phyloP scores from a whole-genome alignment of 2,888 invertebrate genomes.

The Listrodromus nycthemerus region DNA sequence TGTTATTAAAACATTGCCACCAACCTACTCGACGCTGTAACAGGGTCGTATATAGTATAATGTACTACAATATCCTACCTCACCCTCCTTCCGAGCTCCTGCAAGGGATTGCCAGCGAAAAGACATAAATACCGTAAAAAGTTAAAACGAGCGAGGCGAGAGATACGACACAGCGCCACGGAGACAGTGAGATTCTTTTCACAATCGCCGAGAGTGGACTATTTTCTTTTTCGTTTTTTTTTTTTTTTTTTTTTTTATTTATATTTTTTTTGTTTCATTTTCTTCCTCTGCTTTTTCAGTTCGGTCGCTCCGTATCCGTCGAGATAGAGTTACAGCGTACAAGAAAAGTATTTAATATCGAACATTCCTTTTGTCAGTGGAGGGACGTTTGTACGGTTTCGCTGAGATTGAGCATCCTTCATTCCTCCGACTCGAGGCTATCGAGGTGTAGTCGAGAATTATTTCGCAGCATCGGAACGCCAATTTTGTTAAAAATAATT shows the following conservation, averaged over 20 bases:
- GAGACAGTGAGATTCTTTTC: slow-evolving; percentile 60
- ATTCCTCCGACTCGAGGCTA: not conserved
- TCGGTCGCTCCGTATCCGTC: slow-evolving; percentile 27
- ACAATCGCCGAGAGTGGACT: slow-evolving; percentile 49
- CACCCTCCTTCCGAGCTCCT: not conserved
- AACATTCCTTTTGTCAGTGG: slow-evolving; percentile 1
- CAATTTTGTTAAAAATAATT: no score
- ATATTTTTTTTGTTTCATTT: no score
- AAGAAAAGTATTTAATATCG: not conserved
- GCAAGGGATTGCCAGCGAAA: slow-evolving; percentile 21
- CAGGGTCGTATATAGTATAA: slow-evolving; percentile 23
- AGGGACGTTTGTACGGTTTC: not conserved
- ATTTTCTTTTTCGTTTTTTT: slow-evolving; percentile 42
- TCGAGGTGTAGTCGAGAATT: not conserved
- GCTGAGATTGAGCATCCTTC: not conserved
- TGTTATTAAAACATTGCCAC: slow-evolving; percentile 42
- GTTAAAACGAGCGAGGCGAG: slow-evolving; percentile 35
- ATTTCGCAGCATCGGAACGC: no score
- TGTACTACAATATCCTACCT: slow-evolving; percentile 22
- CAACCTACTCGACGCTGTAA: not conserved
- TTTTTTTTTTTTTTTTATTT: no score
- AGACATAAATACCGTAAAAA: slow-evolving; percentile 46
- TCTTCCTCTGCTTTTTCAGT: not conserved
- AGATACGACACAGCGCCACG: slow-evolving; percentile 26
- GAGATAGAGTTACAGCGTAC: not conserved